phyloP scores from a whole-genome alignment of 2,797 vertebrate species.

The Malurus leucopterus region DNA sequence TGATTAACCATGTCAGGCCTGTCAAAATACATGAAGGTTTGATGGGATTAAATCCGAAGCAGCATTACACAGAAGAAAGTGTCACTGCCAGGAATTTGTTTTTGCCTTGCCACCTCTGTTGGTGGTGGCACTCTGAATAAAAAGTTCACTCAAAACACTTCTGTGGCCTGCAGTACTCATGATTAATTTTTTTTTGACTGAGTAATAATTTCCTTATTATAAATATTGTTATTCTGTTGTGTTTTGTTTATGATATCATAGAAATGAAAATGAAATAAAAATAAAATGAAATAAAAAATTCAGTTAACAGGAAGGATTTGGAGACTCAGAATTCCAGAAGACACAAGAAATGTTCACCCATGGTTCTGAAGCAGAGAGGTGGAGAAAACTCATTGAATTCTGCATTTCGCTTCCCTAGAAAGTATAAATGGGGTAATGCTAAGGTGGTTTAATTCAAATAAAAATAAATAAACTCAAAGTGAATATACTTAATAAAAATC shows the following conservation, averaged over 20 bases:
- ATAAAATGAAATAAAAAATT: neutral
- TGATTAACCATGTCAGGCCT: slow-evolving; percentile 25
- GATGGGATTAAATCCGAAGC: slow-evolving; percentile 10
- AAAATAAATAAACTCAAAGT: neutral
- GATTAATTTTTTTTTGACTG: neutral
- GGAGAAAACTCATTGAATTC: neutral
- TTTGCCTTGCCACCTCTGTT: neutral
- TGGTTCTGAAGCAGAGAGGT: rapidly evolving
- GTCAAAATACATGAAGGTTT: slow-evolving; percentile 36
- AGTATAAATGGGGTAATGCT: rapidly evolving
- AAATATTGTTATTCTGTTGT: neutral
- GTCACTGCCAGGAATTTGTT: neutral
- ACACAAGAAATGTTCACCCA: rapidly evolving
- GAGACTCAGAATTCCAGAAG: neutral
- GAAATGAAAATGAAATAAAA: neutral
- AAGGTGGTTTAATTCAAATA: neutral
- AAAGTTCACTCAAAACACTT: neutral
- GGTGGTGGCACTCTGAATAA: neutral
- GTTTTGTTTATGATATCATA: neutral
- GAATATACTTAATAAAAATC: neutral
- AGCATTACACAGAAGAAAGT: neutral
- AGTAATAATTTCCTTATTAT: neutral
- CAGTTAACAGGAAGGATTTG: neutral
- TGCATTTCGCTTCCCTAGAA: rapidly evolving
- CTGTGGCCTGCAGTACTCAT: rapidly evolving